A percentile compares a stretch with the other conserved stretches of the same genome.
Conservation (phyloP, 2,113 vertebrate species). For the Microcebus tavaratra region DNA sequence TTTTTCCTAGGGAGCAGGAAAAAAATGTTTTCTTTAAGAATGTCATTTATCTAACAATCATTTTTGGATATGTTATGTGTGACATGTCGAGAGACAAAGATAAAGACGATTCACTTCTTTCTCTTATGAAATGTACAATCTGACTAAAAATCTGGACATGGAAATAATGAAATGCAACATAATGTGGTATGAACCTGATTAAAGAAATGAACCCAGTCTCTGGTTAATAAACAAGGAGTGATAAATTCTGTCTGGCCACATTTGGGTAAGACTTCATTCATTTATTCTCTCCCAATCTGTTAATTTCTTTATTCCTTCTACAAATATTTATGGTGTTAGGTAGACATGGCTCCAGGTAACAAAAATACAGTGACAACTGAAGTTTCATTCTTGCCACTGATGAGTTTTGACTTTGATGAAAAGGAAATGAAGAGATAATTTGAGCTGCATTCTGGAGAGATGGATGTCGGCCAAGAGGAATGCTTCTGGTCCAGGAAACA, state of each 20-base stretch:
- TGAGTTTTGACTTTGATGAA: background rate
- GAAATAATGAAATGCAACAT: background rate
- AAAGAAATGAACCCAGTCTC: background rate
- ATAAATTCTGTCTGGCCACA: background rate
- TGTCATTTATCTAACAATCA: background rate
- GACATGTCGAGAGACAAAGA: background rate
- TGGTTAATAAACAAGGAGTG: background rate
- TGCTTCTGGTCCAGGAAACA: background rate
- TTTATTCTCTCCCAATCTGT: background rate
- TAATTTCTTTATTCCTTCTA: background rate
- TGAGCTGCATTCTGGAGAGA: background rate
- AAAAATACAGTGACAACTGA: background rate
- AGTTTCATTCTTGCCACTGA: background rate
- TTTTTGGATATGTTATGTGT: background rate
- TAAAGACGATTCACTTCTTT: background rate
- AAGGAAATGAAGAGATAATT: background rate
- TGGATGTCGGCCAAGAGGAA: background rate
- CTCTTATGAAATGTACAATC: background rate
- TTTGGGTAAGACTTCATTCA: background rate
- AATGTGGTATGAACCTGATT: background rate
- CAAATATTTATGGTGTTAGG: background rate
- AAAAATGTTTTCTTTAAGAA: background rate
- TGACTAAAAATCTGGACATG: background rate
- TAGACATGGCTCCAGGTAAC: background rate
- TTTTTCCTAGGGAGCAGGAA: background rate